Evolutionary conservation across 2,797 vertebrate genomes (phyloP).

Genomic region (Ateles fusciceps): DNA sequence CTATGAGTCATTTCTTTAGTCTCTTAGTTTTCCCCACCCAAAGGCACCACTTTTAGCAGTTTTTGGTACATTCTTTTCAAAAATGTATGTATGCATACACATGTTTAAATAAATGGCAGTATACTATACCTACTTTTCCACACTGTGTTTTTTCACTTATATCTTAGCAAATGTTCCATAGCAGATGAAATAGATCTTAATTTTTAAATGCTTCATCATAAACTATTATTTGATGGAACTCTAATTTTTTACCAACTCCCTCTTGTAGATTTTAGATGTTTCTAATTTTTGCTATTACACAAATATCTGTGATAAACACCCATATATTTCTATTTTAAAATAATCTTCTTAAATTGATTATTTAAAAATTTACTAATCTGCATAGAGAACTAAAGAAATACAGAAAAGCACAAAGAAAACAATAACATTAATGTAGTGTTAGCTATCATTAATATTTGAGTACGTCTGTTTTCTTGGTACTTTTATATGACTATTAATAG

Average conservation of each 20-base stretch:
- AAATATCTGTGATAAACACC: neutral
- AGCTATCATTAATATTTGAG: neutral
- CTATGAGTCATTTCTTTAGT: neutral
- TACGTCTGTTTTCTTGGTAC: neutral
- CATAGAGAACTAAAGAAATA: neutral
- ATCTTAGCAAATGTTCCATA: neutral
- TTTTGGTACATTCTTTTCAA: neutral
- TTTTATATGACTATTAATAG: conserved; percentile 19
- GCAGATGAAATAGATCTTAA: neutral
- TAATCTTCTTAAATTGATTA: neutral
- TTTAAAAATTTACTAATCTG: neutral
- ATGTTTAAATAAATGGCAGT: neutral
- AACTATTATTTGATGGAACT: conserved; percentile 22
- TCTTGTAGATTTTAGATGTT: conserved; percentile 1
- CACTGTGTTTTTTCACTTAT: neutral
- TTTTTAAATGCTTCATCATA: conserved; percentile 2
- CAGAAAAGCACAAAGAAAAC: neutral
- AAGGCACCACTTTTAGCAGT: neutral
- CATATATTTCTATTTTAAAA: neutral
- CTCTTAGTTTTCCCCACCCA: neutral
- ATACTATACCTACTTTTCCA: neutral
- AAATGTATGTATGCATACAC: neutral
- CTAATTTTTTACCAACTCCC: neutral
- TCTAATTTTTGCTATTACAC: conserved; percentile 32
- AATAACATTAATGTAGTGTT: neutral